phyloP scores from a whole-genome alignment of 2,797 vertebrate genomes.

The Cryptoblepharus egeriae region DNA sequence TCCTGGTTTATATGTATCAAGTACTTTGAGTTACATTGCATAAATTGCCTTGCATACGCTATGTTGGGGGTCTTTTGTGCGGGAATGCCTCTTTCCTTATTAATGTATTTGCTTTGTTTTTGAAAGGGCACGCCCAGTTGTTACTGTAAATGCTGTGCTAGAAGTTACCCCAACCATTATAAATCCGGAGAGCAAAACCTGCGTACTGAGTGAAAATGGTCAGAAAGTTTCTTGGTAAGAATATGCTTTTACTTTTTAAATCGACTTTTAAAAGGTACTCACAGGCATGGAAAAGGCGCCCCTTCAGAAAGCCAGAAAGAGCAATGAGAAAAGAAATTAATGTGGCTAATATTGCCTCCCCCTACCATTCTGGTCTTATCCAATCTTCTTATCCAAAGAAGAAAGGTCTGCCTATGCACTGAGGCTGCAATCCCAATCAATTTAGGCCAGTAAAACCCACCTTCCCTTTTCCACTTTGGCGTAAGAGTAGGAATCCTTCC shows the following conservation, averaged over 20 bases:
- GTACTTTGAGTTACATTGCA: not conserved
- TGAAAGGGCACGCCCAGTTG: constrained; percentile 90
- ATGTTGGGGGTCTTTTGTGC: not conserved
- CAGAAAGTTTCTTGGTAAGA: constrained; percentile 90
- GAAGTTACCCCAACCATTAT: constrained; percentile 92
- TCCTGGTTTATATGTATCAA: not conserved
- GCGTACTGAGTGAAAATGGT: constrained; percentile 73
- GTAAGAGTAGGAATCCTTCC: not conserved
- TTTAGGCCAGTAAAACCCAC: too few relatives aligned
- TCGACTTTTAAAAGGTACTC: not conserved
- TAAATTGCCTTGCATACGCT: too few relatives aligned
- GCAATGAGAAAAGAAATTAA: not conserved
- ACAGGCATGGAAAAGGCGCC: not conserved
- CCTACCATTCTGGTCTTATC: not conserved
- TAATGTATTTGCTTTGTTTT: constrained; percentile 9
- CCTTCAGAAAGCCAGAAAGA: not conserved
- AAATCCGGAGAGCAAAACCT: constrained; percentile 90
- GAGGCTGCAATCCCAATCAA: too few relatives aligned
- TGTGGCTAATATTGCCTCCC: not conserved
- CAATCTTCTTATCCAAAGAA: not conserved
- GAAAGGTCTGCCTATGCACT: not conserved
- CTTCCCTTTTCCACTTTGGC: too few relatives aligned
- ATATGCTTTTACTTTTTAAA: not conserved
- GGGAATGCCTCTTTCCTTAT: not conserved
- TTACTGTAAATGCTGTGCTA: constrained; percentile 89